These are phyloP conservation scores for Nematolebias whitei DNA, from an alignment of 2,113 vertebrate species.

Conservation along the genomic window DNA sequence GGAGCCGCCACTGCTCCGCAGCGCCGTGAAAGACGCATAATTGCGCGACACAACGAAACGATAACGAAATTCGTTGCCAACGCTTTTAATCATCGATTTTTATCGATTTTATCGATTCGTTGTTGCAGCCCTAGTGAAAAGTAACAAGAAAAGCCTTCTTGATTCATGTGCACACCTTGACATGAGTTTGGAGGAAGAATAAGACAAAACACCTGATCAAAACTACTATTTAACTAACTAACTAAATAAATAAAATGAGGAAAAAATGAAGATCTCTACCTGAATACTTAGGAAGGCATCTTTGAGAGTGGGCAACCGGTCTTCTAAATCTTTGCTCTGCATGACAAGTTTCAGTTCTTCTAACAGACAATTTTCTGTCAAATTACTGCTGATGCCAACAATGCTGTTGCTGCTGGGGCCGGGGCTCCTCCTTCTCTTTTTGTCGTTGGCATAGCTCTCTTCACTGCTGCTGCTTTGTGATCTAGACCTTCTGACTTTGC, in stretches of 20 bases:
- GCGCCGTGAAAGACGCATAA: too few species aligned
- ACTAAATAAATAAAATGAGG: background rate
- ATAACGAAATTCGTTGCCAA: too few species aligned
- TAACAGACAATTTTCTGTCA: conserved; percentile 77
- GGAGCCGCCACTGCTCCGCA: too few species aligned
- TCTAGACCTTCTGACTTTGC: conserved; percentile 60
- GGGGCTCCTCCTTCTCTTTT: conserved; percentile 41
- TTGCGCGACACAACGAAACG: too few species aligned
- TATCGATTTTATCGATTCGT: too few species aligned
- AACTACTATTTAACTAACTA: too few species aligned
- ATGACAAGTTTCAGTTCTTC: conserved; percentile 89
- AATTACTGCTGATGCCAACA: background rate
- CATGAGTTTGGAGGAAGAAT: too few species aligned
- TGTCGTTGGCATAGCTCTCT: conserved; percentile 19
- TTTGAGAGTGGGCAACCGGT: conserved; percentile 86
- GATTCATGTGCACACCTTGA: too few species aligned
- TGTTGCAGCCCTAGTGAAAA: too few species aligned
- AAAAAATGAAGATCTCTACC: conserved; percentile 49
- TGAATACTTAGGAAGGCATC: conserved; percentile 89
- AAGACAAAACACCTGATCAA: too few species aligned
- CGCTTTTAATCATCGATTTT: too few species aligned
- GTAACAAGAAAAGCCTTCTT: too few species aligned
- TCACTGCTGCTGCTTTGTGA: conserved; percentile 54
- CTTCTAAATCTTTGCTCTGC: conserved; percentile 84
- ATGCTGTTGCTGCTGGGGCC: conserved; percentile 3